Percentiles rank a stretch among this genome's conserved stretches.
These are phyloP conservation scores for Poliocrania exsul DNA, from an alignment of 2,797 vertebrate genomes.

Conservation along the genomic window DNA sequence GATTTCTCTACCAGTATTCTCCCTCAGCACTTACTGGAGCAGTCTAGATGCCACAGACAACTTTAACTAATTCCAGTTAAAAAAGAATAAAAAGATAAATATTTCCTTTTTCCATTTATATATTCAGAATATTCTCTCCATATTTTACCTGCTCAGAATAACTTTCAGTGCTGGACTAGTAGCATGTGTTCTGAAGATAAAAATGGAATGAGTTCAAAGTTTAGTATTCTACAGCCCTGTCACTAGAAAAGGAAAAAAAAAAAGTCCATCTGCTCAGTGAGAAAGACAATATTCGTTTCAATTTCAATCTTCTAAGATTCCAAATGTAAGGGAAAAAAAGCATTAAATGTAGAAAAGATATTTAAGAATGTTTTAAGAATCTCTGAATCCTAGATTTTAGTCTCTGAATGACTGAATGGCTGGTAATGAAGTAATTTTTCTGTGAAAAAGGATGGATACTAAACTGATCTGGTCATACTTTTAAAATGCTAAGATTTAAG, in stretches of 20 bases:
- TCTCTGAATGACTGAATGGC: neutral
- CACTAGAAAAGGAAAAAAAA: neutral
- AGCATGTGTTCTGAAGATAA: neutral
- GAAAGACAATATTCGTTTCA: neutral
- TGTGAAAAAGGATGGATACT: neutral
- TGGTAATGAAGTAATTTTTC: neutral
- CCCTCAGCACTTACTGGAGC: neutral
- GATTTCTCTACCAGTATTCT: neutral
- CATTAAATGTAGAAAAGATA: neutral
- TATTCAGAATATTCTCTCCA: neutral
- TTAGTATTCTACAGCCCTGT: neutral
- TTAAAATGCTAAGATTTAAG: neutral
- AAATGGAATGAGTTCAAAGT: neutral
- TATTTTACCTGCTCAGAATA: neutral
- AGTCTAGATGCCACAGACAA: neutral
- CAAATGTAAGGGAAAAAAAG: neutral
- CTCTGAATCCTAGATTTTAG: neutral
- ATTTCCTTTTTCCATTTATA: neutral
- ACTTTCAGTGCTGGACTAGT: neutral
- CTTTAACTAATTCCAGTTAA: neutral
- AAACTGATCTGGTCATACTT: neutral
- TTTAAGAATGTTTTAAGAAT: neutral
- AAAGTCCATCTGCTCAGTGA: neutral
- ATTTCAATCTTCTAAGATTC: neutral
- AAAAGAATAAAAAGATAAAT: neutral